A percentile compares a stretch with the other conserved stretches of the same genome.
Evolutionary conservation across 2,113 vertebrate genomes (phyloP).

Genomic region (Perca flavescens): DNA sequence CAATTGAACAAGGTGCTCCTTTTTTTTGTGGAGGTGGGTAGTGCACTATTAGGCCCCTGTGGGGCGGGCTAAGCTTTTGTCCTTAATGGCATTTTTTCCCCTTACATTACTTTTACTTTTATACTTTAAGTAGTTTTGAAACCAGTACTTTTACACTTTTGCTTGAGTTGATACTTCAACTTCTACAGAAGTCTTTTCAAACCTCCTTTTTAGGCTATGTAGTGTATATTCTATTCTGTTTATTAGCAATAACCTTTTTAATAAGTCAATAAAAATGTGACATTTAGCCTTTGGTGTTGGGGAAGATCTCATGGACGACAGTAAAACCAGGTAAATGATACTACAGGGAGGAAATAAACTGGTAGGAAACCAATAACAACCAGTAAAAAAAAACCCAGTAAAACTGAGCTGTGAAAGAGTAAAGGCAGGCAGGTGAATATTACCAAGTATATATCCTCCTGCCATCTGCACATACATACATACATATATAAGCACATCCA

Average conservation of each 20-base stretch:
- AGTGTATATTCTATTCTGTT: neutral
- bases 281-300: neutral
- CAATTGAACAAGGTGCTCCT: too few species aligned
- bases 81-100: too few species aligned
- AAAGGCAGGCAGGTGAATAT: neutral
- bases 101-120: too few species aligned
- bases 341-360: neutral
- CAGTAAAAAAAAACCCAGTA: neutral
- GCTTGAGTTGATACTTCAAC: too few species aligned
- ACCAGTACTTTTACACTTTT: too few species aligned
- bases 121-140: too few species aligned
- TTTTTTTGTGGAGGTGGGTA: too few species aligned
- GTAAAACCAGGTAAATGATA: neutral
- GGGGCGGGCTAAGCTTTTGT: too few species aligned
- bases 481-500: constrained; percentile 24
- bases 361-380: neutral
- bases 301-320: neutral
- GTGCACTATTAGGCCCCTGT: too few species aligned
- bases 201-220: neutral
- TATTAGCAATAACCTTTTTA: neutral
- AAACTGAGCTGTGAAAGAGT: neutral
- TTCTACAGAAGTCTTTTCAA: too few species aligned
- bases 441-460: neutral
- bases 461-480: constrained; percentile 14
- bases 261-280: constrained; percentile 10